A percentile compares a stretch with the other conserved stretches of the same genome.
These are phyloP conservation scores for Whitmania pigra DNA, from an alignment of 1,140 invertebrate genomes.

Conservation along the genomic window DNA sequence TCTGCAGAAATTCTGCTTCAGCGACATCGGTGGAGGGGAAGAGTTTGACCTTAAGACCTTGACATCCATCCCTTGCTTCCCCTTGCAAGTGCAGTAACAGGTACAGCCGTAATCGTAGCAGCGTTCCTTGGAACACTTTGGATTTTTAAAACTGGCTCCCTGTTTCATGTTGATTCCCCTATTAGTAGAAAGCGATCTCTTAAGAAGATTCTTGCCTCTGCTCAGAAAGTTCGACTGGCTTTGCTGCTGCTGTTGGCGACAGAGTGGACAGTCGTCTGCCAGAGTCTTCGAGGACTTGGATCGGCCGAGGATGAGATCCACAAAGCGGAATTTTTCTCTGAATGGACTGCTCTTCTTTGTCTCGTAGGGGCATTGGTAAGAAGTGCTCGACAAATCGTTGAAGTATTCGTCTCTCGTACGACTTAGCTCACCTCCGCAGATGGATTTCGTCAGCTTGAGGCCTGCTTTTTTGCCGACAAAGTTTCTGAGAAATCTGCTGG, in stretches of 20 bases:
- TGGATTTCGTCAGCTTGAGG: background rate
- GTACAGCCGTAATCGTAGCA: too few species aligned
- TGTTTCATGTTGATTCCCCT: too few species aligned
- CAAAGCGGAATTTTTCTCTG: constrained; percentile 16
- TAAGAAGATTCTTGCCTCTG: too few species aligned
- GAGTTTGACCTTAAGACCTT: too few species aligned
- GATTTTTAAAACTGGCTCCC: too few species aligned
- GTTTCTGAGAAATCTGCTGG: constrained; percentile 1
- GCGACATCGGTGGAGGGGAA: too few species aligned
- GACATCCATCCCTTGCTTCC: too few species aligned
- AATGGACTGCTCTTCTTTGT: constrained; percentile 15
- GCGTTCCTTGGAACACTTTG: too few species aligned
- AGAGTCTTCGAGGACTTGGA: constrained; percentile 4
- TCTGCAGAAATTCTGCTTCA: too few species aligned
- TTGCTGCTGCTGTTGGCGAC: background rate
- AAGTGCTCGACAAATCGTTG: background rate
- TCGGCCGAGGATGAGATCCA: background rate
- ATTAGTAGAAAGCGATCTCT: too few species aligned
- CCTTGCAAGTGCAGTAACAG: too few species aligned
- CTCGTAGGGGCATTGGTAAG: background rate
- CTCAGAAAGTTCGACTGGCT: too few species aligned
- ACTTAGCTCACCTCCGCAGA: background rate
- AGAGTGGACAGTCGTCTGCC: background rate
- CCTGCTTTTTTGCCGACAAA: background rate
- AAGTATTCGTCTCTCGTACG: background rate